Evolutionary conservation across 2,113 vertebrate genomes (phyloP).

Genomic region (Andinoacara biseriatus): DNA sequence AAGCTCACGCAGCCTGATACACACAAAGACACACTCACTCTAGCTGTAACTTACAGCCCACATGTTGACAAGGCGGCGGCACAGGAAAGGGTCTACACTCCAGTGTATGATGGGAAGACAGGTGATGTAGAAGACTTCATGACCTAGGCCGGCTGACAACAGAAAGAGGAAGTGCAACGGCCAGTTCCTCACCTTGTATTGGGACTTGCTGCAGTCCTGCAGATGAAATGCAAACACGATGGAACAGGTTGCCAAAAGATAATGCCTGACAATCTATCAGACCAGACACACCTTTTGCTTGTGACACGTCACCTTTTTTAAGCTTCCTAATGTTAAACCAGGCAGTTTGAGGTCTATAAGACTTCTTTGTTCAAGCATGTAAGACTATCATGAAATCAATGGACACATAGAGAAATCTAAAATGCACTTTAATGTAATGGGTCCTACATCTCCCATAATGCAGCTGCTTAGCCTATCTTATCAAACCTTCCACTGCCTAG

Average conservation of each 20-base stretch:
- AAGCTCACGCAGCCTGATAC: not conserved
- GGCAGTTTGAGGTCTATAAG: not conserved
- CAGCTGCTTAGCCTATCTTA: not conserved
- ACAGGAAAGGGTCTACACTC: constrained; percentile 91
- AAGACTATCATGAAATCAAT: not conserved
- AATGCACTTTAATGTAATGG: not conserved
- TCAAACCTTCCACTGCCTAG: not conserved
- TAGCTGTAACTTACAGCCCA: constrained; percentile 81
- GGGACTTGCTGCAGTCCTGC: constrained; percentile 70
- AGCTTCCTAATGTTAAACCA: not conserved
- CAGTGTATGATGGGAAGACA: constrained; percentile 91
- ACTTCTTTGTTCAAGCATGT: not conserved
- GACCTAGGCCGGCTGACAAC: constrained; percentile 88
- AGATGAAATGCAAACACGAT: not conserved
- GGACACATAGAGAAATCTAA: not conserved
- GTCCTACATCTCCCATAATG: not conserved
- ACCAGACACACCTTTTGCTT: not conserved
- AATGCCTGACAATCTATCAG: not conserved
- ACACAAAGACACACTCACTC: not conserved
- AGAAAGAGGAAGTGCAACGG: constrained; percentile 90
- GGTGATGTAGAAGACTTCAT: constrained; percentile 95
- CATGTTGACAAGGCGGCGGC: constrained; percentile 88
- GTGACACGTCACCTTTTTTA: not conserved
- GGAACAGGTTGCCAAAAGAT: not conserved
- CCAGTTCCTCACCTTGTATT: constrained; percentile 89